These are phyloP conservation scores for Oncorhynchus keta DNA, from an alignment of 2,113 vertebrate species.

Conservation along the genomic window DNA sequence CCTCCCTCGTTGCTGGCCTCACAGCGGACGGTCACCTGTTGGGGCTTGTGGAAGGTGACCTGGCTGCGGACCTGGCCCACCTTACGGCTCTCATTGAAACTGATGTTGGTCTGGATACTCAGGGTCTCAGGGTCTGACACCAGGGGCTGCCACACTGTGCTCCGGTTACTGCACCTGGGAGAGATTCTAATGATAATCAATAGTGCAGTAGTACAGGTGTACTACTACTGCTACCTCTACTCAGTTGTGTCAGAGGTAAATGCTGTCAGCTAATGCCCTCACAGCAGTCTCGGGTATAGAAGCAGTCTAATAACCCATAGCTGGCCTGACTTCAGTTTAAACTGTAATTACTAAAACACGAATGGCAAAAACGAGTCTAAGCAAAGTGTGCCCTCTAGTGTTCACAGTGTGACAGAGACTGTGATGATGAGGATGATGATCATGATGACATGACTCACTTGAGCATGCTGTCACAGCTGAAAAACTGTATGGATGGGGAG, in stretches of 20 bases:
- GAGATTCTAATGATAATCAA: background rate
- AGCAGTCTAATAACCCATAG: no score
- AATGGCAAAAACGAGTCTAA: background rate
- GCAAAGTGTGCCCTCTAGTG: slow-evolving; percentile 39
- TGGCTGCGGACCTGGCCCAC: slow-evolving; percentile 82
- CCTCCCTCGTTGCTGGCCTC: slow-evolving; percentile 78
- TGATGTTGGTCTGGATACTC: slow-evolving; percentile 78
- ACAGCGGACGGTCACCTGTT: slow-evolving; percentile 83
- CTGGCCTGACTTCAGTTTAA: no score
- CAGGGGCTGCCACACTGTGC: slow-evolving; percentile 62
- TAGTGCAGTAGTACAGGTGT: background rate
- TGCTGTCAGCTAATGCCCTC: no score
- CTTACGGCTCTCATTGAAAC: slow-evolving; percentile 69
- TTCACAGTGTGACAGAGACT: slow-evolving; percentile 7
- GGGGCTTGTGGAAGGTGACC: slow-evolving; percentile 80
- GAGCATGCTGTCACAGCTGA: slow-evolving; percentile 85
- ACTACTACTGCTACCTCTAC: background rate
- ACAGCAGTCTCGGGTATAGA: no score
- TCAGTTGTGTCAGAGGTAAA: background rate
- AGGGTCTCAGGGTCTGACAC: slow-evolving; percentile 54
- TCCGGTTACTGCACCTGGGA: slow-evolving; percentile 71
- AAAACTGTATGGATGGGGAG: slow-evolving; percentile 86
- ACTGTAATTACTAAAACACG: no score
- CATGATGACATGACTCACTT: slow-evolving; percentile 69
- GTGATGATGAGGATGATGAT: background rate